phyloP scores from a whole-genome alignment of 2,113 vertebrate genomes.

The Hystrix brachyura region DNA sequence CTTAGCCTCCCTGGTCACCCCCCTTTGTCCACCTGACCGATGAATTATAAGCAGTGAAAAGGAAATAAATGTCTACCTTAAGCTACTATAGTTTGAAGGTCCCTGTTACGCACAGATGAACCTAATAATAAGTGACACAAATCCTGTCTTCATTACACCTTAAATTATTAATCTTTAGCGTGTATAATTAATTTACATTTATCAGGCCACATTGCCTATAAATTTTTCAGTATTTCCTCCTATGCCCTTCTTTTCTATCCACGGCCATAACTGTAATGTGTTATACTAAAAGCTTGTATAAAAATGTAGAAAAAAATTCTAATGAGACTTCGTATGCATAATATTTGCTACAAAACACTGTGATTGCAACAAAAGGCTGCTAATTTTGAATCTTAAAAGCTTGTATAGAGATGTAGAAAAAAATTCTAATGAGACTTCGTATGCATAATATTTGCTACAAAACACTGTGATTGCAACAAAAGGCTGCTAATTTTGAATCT shows the following conservation, averaged over 20 bases:
- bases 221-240: neutral
- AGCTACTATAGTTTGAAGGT: neutral
- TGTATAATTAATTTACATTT: conserved; percentile 49
- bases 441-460: neutral
- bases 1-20: neutral
- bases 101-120: neutral
- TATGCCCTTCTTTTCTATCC: neutral
- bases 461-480: neutral
- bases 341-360: neutral
- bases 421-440: neutral
- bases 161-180: conserved; percentile 63
- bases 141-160: conserved; percentile 15
- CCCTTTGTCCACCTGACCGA: neutral
- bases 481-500: conserved; percentile 47
- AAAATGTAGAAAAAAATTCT: neutral
- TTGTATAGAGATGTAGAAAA: conserved; percentile 1
- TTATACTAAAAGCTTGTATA: conserved; percentile 42
- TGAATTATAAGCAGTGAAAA: neutral
- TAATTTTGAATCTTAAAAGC: too few species aligned
- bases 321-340: neutral
- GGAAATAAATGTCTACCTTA: conserved; percentile 26
- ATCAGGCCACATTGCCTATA: neutral
- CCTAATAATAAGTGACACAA: neutral
- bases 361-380: neutral
- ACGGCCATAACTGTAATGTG: neutral